Conservation (phyloP, 2,113 vertebrate genomes). For the Carlito syrichta region DNA sequence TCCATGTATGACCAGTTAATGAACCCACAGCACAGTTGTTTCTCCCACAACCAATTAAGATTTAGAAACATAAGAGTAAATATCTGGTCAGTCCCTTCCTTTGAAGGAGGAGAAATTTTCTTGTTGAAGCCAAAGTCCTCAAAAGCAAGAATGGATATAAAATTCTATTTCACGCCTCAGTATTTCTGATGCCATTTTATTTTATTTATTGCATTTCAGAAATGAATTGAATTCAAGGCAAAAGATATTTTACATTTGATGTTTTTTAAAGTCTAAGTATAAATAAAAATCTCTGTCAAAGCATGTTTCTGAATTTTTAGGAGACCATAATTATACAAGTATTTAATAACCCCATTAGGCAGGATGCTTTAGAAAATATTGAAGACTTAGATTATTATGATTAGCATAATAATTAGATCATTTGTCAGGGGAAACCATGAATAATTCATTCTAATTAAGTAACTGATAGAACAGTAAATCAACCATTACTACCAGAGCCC, state of each 20-base stretch:
- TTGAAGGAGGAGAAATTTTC: not conserved
- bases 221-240: slow-evolving; percentile 52
- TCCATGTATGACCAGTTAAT: not conserved
- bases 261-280: slow-evolving; percentile 1
- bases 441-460: slow-evolving; percentile 84
- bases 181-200: not conserved
- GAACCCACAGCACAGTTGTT: not conserved
- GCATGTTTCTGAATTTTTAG: slow-evolving; percentile 60
- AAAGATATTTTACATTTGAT: not conserved
- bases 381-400: slow-evolving; percentile 69
- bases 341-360: slow-evolving; percentile 70
- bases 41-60: not conserved
- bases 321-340: slow-evolving; percentile 69
- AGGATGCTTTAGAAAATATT: slow-evolving; percentile 78
- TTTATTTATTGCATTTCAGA: slow-evolving; percentile 59
- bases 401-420: slow-evolving; percentile 77
- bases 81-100: not conserved
- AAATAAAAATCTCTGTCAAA: slow-evolving; percentile 57
- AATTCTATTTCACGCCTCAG: not conserved
- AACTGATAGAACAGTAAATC: slow-evolving; percentile 74
- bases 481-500: slow-evolving; percentile 51
- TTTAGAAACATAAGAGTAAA: not conserved
- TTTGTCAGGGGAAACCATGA: slow-evolving; percentile 73
- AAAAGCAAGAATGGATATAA: not conserved
- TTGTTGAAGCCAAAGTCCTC: not conserved